Evolutionary conservation across 2,113 vertebrate genomes (phyloP).

Genomic region (Eptesicus fuscus): DNA sequence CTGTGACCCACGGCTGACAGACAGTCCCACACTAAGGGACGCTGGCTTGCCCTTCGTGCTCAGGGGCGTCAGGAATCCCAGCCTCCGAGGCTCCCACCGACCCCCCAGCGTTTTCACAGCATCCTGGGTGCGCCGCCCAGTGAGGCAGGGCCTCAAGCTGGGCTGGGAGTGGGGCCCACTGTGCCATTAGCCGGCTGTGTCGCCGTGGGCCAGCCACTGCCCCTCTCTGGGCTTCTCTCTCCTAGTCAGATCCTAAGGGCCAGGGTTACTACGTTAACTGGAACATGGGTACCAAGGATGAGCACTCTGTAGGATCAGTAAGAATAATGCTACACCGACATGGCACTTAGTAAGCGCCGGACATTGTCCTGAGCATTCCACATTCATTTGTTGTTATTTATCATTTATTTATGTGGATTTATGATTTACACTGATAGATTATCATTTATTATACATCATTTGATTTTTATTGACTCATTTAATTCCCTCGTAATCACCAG

Average conservation of each 20-base stretch:
- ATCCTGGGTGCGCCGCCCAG: neutral
- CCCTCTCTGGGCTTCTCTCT: neutral
- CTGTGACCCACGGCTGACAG: neutral
- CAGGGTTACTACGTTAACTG: neutral
- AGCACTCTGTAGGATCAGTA: neutral
- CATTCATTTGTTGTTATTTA: neutral
- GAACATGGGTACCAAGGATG: neutral
- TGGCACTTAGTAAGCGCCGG: neutral
- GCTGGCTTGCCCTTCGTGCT: neutral
- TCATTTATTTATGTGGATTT: neutral
- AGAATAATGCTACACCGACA: neutral
- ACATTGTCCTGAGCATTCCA: neutral
- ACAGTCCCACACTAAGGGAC: neutral
- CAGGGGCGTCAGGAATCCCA: neutral
- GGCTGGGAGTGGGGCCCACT: neutral
- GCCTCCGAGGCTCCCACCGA: neutral
- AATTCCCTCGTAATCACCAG: neutral
- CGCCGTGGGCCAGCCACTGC: neutral
- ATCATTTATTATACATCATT: neutral
- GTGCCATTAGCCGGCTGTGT: neutral
- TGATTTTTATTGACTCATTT: conserved; percentile 17
- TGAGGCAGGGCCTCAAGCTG: accelerated
- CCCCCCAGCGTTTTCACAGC: neutral
- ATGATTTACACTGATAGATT: neutral
- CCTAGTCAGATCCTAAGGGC: neutral